A percentile compares a stretch with the other conserved stretches of the same genome.
Evolutionary conservation across 2,888 invertebrate species (phyloP).

Genomic region (Heliconius sara): DNA sequence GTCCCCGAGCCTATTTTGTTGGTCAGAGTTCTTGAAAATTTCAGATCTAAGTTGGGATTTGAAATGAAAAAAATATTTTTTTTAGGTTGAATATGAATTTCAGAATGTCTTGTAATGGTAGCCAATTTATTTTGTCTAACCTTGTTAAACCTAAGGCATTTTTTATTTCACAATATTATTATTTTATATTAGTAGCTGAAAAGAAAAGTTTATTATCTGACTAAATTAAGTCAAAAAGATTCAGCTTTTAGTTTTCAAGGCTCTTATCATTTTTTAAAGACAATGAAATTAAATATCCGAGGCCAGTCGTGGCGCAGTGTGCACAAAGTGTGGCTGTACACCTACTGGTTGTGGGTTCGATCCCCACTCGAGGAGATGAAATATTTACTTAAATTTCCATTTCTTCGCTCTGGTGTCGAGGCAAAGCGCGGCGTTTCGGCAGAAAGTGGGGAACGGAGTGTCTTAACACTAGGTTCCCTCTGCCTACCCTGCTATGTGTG

Average conservation of each 20-base stretch:
- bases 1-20: conserved; percentile 57
- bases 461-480: no score
- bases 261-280: background rate
- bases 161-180: background rate
- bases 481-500: no score
- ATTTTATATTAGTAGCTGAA: no score
- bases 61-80: background rate
- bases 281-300: background rate
- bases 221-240: background rate
- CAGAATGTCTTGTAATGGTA: background rate
- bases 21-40: conserved; percentile 13
- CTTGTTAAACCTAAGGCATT: background rate
- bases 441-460: no score
- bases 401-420: no score
- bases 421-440: no score
- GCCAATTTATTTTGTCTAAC: background rate
- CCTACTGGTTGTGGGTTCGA: no score
- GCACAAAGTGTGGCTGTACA: no score
- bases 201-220: no score
- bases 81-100: conserved; percentile 4
- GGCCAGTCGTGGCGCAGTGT: no score
- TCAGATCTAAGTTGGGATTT: conserved; percentile 19
- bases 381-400: no score
- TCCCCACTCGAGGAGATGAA: no score
- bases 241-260: background rate